Evolutionary conservation across 2,113 vertebrate species (phyloP), one percentile per base, ranked within the genome.

Genomic region (Clupea harengus): DNA sequence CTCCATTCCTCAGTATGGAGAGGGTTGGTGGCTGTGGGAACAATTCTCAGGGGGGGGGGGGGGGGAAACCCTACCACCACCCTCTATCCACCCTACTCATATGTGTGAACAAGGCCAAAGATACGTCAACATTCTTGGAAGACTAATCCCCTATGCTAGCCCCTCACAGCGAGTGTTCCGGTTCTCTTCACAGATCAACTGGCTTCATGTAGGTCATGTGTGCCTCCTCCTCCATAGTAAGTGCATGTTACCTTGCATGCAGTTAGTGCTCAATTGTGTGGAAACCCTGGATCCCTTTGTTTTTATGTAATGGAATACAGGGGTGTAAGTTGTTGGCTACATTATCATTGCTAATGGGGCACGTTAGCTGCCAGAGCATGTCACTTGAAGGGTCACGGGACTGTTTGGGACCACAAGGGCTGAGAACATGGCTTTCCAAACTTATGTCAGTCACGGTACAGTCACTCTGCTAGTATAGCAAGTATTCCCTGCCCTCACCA

Each of bases 81-180:
- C 2, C 22, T 17, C 57, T 20, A n/a, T n/a, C 57, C 18, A 64
- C 57, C 57, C 57, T n/a, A 4, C 22, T n/a, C n/a, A 7, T 25
- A 72, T 72, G 64, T 72, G 64, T 72, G 64, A 72, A 72, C 64
- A 28, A 72, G 10, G 8, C 64, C 64, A 72, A 6, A 72, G 7
- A 72, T 72, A 72, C 28, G 64, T 13, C 64, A 72, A 32, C 64
- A 72, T 72, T 72, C 64, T 72, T 72, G n/a, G 10, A 72, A 72
- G 64, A 28, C 64, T 72, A 72, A 72, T 72, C 64, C 64, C 11
- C 25, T 32, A 28, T 32, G 64, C 25, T 25, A 72, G 28, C 64
- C n/a, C 28, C n/a, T 72, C 64, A 28, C 11, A 10, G 28, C 64
- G 7, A 72, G n/a, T 72, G 64, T 25, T 72, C 64, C 64, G 9